These are phyloP conservation scores for Tillus elongatus DNA, from an alignment of 2,888 invertebrate species.

Conservation along the genomic window DNA sequence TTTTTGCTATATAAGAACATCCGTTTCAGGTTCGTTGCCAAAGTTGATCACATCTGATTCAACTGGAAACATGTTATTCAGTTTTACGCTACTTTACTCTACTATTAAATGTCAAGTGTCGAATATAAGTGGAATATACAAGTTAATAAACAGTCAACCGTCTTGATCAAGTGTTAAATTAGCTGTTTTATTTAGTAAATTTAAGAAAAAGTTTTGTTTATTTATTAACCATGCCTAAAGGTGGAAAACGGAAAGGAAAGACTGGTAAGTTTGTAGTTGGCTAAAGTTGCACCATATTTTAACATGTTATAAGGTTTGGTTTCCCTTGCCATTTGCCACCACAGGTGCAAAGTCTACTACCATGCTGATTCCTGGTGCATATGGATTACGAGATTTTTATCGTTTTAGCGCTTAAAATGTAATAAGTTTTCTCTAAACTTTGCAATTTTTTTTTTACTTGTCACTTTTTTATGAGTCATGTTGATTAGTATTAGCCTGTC, in stretches of 20 bases:
- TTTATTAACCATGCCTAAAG: conserved; percentile 60
- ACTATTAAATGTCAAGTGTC: conserved; percentile 63
- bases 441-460: no score
- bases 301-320: no score
- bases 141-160: conserved; percentile 65
- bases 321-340: no score
- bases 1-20: no score
- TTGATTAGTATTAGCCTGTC: no score
- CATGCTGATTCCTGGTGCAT: no score
- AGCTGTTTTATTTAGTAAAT: conserved; percentile 49
- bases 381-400: no score
- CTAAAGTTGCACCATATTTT: no score
- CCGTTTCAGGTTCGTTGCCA: conserved; percentile 17
- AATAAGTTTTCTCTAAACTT: no score
- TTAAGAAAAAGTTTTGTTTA: conserved; percentile 36
- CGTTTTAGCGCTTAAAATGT: no score
- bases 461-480: no score
- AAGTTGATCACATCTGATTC: conserved; percentile 34
- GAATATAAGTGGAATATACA: conserved; percentile 61
- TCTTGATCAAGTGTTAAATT: conserved; percentile 65
- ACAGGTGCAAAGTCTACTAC: no score
- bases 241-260: conserved; percentile 68
- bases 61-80: conserved; percentile 61
- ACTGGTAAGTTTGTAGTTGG: conserved; percentile 55
- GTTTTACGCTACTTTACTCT: conserved; percentile 60